Evolutionary conservation across 2,888 invertebrate species (phyloP), one percentile per base, ranked within the genome.

Genomic region (Peribatodes rhomboidaria): DNA sequence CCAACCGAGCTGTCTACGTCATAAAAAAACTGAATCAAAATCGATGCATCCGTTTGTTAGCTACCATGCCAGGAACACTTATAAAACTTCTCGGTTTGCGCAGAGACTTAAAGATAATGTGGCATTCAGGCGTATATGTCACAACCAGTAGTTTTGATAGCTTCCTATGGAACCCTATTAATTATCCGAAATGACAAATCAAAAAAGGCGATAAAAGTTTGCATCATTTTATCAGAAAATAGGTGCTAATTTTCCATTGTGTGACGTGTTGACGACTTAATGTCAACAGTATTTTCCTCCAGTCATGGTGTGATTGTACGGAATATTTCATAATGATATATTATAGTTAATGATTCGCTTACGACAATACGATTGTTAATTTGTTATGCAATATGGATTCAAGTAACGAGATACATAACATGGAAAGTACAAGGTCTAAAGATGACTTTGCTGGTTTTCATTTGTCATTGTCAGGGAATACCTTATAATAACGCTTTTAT

Each of bases 271-370:
- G 14, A 14, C 39, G 39, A 11, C 14, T 46, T 46, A 22, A 27
- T n/a, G 6, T 27, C 27, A 10, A 22, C 27, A 20, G 7, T 27
- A 27, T 27, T 22, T 46, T 27, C 13, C 13, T 13, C 46, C 46
- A 20, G 27, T 46, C 46, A 46, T 27, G 7, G 18, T 44, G 7
- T 14, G 14, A 27, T 49, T 14, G 14, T 16, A 14, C 49, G 49
- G 49, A 49, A 49, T 49, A 49, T 33, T 49, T 49, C 33, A 31
- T 49, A 49, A 49, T 49, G 49, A 20, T n/a, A n/a, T n/a, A n/a
- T n/a, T n/a, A n/a, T 16, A 33, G n/a, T 7, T 33, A 27, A 27
- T 2, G 14, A 49, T 49, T 33, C 33, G 31, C 31, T 33, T 49
- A 49, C 31, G 31, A 49, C 49, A 49, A 49, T 49, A 49, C 3